These are phyloP conservation scores for Sander vitreus DNA, from an alignment of 2,113 vertebrate species.

Conservation along the genomic window DNA sequence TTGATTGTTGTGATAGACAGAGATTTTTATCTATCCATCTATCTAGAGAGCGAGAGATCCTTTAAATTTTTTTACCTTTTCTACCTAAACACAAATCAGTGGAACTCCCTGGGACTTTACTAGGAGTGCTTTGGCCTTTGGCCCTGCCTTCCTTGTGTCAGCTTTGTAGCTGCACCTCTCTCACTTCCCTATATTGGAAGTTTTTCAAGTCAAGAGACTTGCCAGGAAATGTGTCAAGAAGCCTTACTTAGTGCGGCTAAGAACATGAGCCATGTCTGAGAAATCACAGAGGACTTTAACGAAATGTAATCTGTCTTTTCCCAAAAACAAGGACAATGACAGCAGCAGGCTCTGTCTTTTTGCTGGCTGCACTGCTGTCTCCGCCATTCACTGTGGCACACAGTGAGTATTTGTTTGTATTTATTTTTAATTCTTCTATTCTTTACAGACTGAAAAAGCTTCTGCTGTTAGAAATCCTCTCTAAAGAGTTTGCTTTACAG, in stretches of 20 bases:
- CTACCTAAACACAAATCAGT: not conserved
- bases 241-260: not conserved
- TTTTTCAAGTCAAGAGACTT: too few relatives aligned
- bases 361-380: slow-evolving; percentile 13
- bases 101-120: slow-evolving; percentile 60
- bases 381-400: not conserved
- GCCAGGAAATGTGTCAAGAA: slow-evolving; percentile 41
- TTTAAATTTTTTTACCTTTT: not conserved
- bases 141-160: slow-evolving; percentile 11
- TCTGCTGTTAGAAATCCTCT: not conserved
- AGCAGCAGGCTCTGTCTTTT: not conserved
- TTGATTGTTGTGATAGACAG: too few relatives aligned
- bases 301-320: slow-evolving; percentile 6
- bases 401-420: slow-evolving; percentile 51
- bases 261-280: not conserved
- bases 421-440: not conserved
- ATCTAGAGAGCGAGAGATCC: too few relatives aligned
- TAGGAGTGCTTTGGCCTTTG: slow-evolving; percentile 9
- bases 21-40: too few relatives aligned
- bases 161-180: not conserved
- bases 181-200: slow-evolving; percentile 59
- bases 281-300: not conserved
- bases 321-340: slow-evolving; percentile 33
- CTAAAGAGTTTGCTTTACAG: not conserved
- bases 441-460: not conserved